phyloP scores from a whole-genome alignment of 2,113 vertebrate species.

The Noturus placidus region DNA sequence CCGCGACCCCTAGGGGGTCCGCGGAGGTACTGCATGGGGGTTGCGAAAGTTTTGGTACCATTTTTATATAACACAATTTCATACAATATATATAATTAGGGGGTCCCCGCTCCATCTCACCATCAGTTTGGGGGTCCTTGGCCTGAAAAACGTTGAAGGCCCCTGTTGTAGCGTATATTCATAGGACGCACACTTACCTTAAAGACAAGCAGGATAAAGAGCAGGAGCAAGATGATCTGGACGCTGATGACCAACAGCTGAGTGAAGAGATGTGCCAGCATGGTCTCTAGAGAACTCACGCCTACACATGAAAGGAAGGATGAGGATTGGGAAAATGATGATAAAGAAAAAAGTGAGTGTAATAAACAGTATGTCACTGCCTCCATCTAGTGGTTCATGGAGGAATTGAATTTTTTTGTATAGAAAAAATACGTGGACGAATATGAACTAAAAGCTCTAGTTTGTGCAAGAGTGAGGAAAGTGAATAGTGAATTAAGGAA shows the following conservation, averaged over 20 bases:
- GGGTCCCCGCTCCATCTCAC: too few species aligned
- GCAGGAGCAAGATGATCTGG: constrained; percentile 74
- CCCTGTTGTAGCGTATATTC: neutral
- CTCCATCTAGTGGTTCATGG: constrained; percentile 10
- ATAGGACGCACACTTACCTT: constrained; percentile 60
- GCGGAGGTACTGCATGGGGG: too few species aligned
- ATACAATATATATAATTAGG: too few species aligned
- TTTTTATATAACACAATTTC: too few species aligned
- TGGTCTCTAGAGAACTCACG: constrained; percentile 75
- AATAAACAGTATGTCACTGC: neutral
- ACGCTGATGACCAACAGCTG: constrained; percentile 78
- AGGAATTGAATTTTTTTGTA: neutral
- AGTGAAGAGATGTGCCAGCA: constrained; percentile 78
- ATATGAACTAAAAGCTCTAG: neutral
- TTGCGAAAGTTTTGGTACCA: too few species aligned
- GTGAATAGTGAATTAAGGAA: neutral
- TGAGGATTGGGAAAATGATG: neutral
- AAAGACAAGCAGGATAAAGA: constrained; percentile 76
- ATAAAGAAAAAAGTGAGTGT: neutral
- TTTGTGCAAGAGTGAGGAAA: neutral
- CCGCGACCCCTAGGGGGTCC: too few species aligned
- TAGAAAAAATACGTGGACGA: neutral
- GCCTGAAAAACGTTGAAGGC: too few species aligned
- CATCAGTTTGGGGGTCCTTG: too few species aligned
- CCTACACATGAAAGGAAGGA: constrained; percentile 57